Percentiles rank a stretch among this genome's conserved stretches.
phyloP scores from a whole-genome alignment of 2,888 invertebrate genomes.

The Strigamia maritima region DNA sequence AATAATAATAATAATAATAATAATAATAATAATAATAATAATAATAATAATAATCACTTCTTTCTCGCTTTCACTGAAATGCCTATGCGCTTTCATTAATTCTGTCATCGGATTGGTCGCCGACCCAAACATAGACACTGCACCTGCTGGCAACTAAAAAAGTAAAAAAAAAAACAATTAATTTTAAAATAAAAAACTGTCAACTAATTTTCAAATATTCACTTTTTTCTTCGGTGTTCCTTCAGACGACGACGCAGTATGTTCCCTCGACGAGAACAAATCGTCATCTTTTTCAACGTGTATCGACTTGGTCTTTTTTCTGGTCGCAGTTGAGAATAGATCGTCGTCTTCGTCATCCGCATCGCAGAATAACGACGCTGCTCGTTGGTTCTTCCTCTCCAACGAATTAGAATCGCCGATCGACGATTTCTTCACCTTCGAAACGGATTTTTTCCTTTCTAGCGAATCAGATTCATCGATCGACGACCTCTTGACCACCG shows the following conservation, averaged over 20 bases:
- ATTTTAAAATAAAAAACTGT: background rate
- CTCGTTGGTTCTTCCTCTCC: background rate
- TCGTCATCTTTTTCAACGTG: background rate
- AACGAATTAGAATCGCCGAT: background rate
- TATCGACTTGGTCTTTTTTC: background rate
- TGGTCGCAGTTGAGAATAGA: background rate
- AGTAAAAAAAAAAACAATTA: background rate
- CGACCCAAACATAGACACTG: background rate
- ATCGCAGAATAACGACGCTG: background rate
- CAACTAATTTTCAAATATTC: background rate
- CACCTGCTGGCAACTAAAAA: slow-evolving; percentile 18
- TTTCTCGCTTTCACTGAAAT: background rate
- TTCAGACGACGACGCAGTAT: background rate
- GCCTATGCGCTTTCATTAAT: background rate
- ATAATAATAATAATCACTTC: background rate
- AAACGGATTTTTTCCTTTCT: background rate
- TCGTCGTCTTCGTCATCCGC: slow-evolving; percentile 1
- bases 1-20: no score
- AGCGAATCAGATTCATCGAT: background rate
- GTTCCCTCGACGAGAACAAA: background rate
- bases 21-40: no score
- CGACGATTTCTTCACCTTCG: background rate
- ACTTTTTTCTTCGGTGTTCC: background rate
- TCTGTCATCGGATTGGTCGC: background rate
- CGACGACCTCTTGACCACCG: background rate